Conservation (phyloP, 2,113 vertebrate genomes). For the Bubalus kerabau region DNA sequence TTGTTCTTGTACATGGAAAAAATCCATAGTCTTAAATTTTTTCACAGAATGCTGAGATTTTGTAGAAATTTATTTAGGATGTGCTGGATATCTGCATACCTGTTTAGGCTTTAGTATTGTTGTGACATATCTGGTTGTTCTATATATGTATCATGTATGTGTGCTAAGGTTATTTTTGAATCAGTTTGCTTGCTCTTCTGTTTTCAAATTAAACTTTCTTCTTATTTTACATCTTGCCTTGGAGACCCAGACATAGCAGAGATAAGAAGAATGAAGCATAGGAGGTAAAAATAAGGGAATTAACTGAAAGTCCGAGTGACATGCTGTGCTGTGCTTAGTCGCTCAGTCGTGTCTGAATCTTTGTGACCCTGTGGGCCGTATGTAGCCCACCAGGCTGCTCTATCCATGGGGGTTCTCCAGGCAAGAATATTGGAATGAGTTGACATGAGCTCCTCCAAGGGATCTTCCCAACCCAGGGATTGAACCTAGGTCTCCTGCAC, state of each 20-base stretch:
- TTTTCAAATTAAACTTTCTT: not conserved
- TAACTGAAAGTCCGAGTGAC: not conserved
- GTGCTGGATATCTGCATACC: not conserved
- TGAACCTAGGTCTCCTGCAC: not conserved
- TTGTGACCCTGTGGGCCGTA: not conserved
- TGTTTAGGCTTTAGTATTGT: not conserved
- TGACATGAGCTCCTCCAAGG: not conserved
- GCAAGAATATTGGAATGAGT: not conserved
- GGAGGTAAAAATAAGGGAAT: not conserved
- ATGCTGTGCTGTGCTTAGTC: not conserved
- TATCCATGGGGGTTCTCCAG: not conserved
- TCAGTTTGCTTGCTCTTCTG: not conserved
- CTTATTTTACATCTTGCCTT: not conserved
- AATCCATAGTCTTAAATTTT: not conserved
- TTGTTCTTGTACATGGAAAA: not conserved
- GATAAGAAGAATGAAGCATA: not conserved
- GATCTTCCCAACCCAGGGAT: not conserved
- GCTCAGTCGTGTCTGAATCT: accelerated
- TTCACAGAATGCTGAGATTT: not conserved
- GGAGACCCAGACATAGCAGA: not conserved
- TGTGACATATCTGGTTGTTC: not conserved
- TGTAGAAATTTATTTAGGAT: not conserved
- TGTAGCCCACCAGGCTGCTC: not conserved
- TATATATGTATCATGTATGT: not conserved
- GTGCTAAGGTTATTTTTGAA: not conserved